Evolutionary conservation across 64 coral and sea anemone genomes (phyloP), one percentile per base, ranked within the genome.

Genomic region (Pocillopora damicornis): DNA sequence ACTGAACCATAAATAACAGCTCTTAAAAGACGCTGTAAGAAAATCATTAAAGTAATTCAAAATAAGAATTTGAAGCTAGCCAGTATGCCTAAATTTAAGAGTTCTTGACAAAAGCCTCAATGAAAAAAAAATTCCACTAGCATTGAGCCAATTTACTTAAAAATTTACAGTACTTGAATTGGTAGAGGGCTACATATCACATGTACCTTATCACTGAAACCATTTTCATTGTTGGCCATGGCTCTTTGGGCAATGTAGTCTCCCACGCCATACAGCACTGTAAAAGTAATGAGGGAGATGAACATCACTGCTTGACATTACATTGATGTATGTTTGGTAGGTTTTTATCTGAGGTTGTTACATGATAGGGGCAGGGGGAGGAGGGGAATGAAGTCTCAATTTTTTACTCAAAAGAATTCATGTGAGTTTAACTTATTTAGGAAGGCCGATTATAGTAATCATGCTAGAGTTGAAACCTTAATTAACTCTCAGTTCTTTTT

Each of bases 231-330:
- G 58, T 11, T 51, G 42, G 42, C 3, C 35, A 26, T 60, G 36
- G 79, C 13, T 59, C 88, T 92, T 74, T 92, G 91, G 9, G 91
- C 91, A 38, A 92, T 60, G 73, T 56, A 75, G 63, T 92, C 91
- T 61, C 91, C 91, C 11, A 92, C 3, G 11, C 66, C 91, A 76
- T 76, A 88, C 23, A 92, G 35, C 59, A 92, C 91, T 92, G 60
- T 11, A 71, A 68, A 58, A n/a, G 61, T 10, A 23, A 62, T 60
- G 1, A 35, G 59, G 35, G 13, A 76, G 42, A 51, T 51, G 7
- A 51, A 51, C 42, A 4, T 51, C 42, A 51, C 7, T 51, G 3
- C 42, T 51, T 51, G 2, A 51, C 2, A 51, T 51, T 2, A 51
- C 7, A 51, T 51, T 51, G 42, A 51, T 51, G 42, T 7, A 51